Evolutionary conservation across 2,888 invertebrate genomes (phyloP).

Genomic region (Patella pellucida): DNA sequence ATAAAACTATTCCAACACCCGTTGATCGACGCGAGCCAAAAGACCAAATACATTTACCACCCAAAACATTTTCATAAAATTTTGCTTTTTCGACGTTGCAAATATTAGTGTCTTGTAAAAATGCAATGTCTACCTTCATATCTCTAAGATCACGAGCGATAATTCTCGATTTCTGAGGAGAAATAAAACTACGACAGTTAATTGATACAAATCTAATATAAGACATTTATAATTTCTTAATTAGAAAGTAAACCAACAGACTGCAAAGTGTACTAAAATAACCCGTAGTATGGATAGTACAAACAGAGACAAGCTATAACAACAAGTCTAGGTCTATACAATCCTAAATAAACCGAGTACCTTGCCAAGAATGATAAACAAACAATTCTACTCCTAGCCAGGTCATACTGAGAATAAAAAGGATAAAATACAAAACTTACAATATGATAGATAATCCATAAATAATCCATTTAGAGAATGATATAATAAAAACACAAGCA

Average conservation of each 20-base stretch:
- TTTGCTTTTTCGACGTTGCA: background rate
- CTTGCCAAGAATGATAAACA: constrained; percentile 4
- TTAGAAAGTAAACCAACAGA: background rate
- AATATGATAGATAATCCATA: too few species aligned
- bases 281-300: too few species aligned
- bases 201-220: background rate
- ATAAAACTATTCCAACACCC: background rate
- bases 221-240: background rate
- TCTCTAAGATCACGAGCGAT: background rate
- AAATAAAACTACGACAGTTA: constrained; percentile 4
- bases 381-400: background rate
- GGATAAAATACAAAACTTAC: too few species aligned
- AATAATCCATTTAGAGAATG: too few species aligned
- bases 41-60: constrained; percentile 1
- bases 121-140: background rate
- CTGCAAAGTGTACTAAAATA: too few species aligned
- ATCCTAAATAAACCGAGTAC: background rate
- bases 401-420: too few species aligned
- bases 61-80: background rate
- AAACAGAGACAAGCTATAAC: too few species aligned
- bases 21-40: background rate
- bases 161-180: constrained; percentile 4
- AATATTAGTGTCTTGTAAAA: constrained; percentile 7
- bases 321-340: too few species aligned
- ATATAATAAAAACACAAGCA: too few species aligned